Conservation (phyloP, 35 echinoderm and acorn worm species). For the Ophioderma brevispina region DNA sequence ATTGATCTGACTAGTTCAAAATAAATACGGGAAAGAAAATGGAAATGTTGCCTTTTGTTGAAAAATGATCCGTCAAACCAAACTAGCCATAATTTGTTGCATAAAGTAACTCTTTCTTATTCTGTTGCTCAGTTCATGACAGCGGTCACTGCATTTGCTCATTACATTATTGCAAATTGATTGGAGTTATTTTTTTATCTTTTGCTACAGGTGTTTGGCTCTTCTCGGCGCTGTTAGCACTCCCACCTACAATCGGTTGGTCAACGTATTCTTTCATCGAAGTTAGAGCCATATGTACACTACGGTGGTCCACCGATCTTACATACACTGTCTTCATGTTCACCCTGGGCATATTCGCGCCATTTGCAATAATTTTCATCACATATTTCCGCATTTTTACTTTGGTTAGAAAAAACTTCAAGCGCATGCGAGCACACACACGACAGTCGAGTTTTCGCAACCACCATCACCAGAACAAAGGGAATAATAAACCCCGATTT, state of each 20-base stretch:
- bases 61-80: too few relatives aligned
- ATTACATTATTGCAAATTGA: too few relatives aligned
- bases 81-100: too few relatives aligned
- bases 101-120: too few relatives aligned
- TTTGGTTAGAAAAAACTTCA: conserved; percentile 70
- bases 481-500: background rate
- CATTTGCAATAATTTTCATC: conserved; percentile 67
- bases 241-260: conserved; percentile 87
- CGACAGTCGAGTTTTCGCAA: background rate
- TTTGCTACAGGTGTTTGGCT: conserved; percentile 78
- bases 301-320: conserved; percentile 84
- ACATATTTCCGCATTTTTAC: conserved; percentile 79
- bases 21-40: too few relatives aligned
- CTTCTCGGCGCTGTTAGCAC: conserved; percentile 53
- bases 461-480: background rate
- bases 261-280: conserved; percentile 75
- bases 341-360: conserved; percentile 60
- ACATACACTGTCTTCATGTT: conserved; percentile 85
- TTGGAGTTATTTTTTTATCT: conserved; percentile 5
- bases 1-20: too few relatives aligned
- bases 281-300: conserved; percentile 74
- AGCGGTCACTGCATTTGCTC: too few relatives aligned
- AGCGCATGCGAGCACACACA: conserved; percentile 61
- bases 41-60: too few relatives aligned
- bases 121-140: too few relatives aligned